Percentiles rank a stretch among this genome's conserved stretches.
Conservation (phyloP, 2,888 invertebrate species). For the Tanytarsus gracilentus region DNA sequence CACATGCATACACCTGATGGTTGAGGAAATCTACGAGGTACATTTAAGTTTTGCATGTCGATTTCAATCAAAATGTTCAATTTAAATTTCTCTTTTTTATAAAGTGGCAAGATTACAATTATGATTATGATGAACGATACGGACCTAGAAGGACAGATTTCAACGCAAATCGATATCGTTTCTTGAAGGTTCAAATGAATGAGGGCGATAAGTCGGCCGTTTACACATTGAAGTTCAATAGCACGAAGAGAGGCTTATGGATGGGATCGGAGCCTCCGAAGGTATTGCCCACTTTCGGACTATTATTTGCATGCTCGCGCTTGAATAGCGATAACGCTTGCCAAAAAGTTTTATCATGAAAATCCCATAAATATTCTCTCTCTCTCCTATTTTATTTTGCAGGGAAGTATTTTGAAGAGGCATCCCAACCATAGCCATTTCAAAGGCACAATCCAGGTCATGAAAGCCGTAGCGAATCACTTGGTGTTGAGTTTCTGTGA, state of each 20-base stretch:
- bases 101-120: constrained; percentile 18
- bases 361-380: not conserved
- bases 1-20: not conserved
- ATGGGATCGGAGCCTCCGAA: constrained; percentile 55
- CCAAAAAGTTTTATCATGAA: constrained; percentile 11
- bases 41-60: not conserved
- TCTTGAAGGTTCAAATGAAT: constrained; percentile 55
- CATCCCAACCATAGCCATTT: constrained; percentile 54
- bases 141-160: not conserved
- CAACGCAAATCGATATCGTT: constrained; percentile 31
- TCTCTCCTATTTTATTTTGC: constrained; percentile 29
- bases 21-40: constrained; percentile 12
- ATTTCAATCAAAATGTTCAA: not conserved
- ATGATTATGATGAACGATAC: constrained; percentile 10
- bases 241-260: constrained; percentile 57
- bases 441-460: constrained; percentile 65
- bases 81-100: not conserved
- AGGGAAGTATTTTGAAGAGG: constrained; percentile 37
- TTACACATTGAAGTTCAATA: constrained; percentile 54
- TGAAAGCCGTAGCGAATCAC: constrained; percentile 68
- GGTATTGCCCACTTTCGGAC: no score
- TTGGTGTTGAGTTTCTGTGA: constrained; percentile 72
- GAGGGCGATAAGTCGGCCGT: constrained; percentile 53
- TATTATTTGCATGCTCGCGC: not conserved
- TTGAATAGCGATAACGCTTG: not conserved